Conservation (phyloP, 1,140 invertebrate genomes). For the Cecropterus lyciades region DNA sequence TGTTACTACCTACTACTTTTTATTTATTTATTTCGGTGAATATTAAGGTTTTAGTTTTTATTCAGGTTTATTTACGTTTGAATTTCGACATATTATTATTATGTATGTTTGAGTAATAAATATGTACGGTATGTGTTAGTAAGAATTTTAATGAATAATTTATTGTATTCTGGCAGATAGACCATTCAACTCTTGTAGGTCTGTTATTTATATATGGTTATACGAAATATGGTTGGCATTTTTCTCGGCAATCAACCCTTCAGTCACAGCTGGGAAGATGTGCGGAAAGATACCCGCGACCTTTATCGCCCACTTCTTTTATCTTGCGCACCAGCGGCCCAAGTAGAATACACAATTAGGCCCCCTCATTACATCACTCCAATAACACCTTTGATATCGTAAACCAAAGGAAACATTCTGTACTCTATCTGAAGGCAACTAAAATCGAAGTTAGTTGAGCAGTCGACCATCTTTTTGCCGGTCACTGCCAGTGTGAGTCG, state of each 20-base stretch:
- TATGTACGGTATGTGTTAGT: too few relatives aligned
- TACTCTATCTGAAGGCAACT: constrained; percentile 14
- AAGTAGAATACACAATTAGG: constrained; percentile 80
- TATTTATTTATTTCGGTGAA: too few relatives aligned
- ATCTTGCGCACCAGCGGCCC: constrained; percentile 66
- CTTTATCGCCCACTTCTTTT: constrained; percentile 64
- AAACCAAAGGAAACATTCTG: constrained; percentile 36
- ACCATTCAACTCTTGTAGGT: too few relatives aligned
- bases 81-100: too few relatives aligned
- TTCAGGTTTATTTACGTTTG: too few relatives aligned
- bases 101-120: too few relatives aligned
- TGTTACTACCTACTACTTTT: too few relatives aligned
- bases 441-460: constrained; percentile 37
- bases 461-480: constrained; percentile 39
- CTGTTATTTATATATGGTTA: not conserved
- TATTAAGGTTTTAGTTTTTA: too few relatives aligned
- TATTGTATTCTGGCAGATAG: too few relatives aligned
- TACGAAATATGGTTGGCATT: constrained; percentile 7
- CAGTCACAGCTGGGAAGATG: constrained; percentile 41
- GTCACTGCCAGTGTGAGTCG: constrained; percentile 52
- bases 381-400: constrained; percentile 76
- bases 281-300: constrained; percentile 48
- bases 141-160: too few relatives aligned
- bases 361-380: constrained; percentile 80
- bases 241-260: constrained; percentile 14